phyloP scores from a whole-genome alignment of 2,113 vertebrate genomes.

The Clarias magur region DNA sequence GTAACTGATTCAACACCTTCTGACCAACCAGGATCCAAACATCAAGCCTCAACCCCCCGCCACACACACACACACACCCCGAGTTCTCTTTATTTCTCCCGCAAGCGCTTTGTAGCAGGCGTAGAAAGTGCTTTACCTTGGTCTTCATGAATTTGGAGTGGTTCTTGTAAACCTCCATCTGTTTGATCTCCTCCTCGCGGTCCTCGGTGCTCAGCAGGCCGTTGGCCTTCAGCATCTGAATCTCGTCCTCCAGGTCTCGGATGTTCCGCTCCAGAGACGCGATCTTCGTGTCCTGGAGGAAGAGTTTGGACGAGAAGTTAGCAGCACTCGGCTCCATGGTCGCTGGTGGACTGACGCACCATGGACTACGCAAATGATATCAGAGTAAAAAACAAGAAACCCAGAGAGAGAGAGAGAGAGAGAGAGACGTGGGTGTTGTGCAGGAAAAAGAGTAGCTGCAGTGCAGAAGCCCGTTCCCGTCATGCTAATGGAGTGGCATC shows the following conservation, averaged over 20 bases:
- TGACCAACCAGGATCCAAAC: background rate
- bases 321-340: conserved; percentile 47
- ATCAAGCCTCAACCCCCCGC: too few species aligned
- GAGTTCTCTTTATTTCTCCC: background rate
- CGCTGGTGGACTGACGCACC: conserved; percentile 45
- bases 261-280: conserved; percentile 97
- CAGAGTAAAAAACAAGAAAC: conserved; percentile 41
- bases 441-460: conserved; percentile 59
- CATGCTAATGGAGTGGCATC: conserved; percentile 61
- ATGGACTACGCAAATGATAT: conserved; percentile 41
- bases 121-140: conserved; percentile 78
- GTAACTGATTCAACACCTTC: background rate
- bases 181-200: conserved; percentile 97
- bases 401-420: conserved; percentile 44
- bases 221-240: conserved; percentile 98
- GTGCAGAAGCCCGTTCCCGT: conserved; percentile 61
- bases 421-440: conserved; percentile 30
- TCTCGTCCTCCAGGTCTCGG: conserved; percentile 98
- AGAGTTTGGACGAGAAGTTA: conserved; percentile 66
- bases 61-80: too few species aligned
- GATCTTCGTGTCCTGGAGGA: conserved; percentile 94
- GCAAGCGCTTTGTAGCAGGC: too few species aligned
- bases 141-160: conserved; percentile 99
- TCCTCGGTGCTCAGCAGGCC: conserved; percentile 93
- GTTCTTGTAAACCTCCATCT: conserved; percentile 99